Percentiles rank a stretch among this genome's conserved stretches.
Conservation (phyloP, 2,888 invertebrate species). For the Lepidochrysops patricia region DNA sequence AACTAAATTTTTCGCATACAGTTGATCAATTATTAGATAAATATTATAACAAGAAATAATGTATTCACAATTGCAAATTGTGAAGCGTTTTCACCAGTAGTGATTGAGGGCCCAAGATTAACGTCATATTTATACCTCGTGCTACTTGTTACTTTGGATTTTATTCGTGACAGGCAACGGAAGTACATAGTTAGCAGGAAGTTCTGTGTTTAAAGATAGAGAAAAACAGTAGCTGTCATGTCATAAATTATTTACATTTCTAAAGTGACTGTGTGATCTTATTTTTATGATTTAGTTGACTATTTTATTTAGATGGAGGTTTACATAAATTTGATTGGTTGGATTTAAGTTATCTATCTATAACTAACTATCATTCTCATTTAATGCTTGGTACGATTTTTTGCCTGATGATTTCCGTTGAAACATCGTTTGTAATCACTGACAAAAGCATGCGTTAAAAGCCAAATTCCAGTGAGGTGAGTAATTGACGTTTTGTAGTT, state of each 20-base stretch:
- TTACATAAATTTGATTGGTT: background rate
- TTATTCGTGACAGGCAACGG: background rate
- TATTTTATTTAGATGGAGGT: background rate
- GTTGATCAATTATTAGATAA: no score
- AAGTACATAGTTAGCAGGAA: constrained; percentile 5
- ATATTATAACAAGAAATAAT: background rate
- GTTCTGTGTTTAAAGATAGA: background rate
- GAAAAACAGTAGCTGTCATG: background rate
- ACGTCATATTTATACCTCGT: background rate
- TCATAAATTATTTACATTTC: constrained; percentile 1
- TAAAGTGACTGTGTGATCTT: background rate
- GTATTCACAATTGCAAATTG: background rate
- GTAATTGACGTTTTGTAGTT: background rate
- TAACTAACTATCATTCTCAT: no score
- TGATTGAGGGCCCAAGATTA: background rate
- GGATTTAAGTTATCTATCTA: background rate
- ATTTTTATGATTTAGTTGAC: background rate
- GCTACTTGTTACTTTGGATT: background rate
- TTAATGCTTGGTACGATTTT: no score
- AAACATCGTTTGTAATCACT: background rate
- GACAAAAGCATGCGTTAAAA: background rate
- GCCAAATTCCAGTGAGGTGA: background rate
- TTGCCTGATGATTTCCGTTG: background rate
- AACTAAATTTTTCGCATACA: no score
- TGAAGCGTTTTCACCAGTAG: constrained; percentile 16